Percentiles rank a stretch among this genome's conserved stretches.
phyloP scores from a whole-genome alignment of 2,113 vertebrate species.

The Dasypus novemcinctus region DNA sequence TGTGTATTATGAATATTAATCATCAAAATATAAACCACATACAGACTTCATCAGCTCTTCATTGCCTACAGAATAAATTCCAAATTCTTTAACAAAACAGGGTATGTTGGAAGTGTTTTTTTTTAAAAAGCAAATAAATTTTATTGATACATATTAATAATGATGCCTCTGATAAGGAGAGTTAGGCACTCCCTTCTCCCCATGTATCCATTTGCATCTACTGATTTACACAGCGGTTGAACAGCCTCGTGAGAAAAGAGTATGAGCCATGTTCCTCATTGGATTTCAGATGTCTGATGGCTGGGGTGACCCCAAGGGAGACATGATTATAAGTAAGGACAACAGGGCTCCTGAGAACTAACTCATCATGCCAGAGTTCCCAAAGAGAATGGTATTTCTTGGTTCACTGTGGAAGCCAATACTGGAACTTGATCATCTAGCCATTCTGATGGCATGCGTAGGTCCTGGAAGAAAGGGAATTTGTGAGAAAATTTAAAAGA shows the following conservation, averaged over 20 bases:
- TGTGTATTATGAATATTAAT: background rate
- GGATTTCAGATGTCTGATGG: background rate
- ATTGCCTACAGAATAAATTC: conserved; percentile 26
- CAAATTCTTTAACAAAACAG: background rate
- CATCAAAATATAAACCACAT: background rate
- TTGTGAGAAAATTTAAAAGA: background rate
- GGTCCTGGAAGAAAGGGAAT: background rate
- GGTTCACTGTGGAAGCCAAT: background rate
- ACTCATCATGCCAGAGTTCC: background rate
- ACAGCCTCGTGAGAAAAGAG: background rate
- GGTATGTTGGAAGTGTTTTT: background rate
- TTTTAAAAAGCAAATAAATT: too few species aligned
- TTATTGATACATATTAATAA: too few species aligned
- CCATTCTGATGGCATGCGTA: background rate
- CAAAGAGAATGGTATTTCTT: background rate
- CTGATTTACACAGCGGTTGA: background rate
- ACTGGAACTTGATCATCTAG: background rate
- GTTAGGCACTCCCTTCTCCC: background rate
- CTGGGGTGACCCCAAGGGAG: background rate
- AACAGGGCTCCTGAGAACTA: background rate
- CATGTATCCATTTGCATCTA: background rate
- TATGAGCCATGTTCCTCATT: background rate
- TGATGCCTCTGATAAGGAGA: background rate
- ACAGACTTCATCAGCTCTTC: background rate
- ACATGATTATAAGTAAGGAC: background rate